A percentile compares a stretch with the other conserved stretches of the same genome.
Evolutionary conservation across 1,140 invertebrate species (phyloP).

Genomic region (Sarcophaga peregrina): DNA sequence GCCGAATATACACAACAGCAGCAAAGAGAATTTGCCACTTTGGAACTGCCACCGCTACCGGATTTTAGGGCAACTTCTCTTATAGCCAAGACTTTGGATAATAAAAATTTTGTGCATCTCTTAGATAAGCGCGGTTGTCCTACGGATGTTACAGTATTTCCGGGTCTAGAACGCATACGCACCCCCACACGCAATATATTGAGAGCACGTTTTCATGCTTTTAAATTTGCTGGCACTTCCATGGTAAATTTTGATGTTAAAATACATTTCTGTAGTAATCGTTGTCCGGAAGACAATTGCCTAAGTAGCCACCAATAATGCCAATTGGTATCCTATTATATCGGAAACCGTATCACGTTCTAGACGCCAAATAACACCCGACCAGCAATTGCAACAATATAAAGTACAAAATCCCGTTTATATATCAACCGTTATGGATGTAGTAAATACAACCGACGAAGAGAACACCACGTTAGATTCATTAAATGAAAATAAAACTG

Average conservation of each 20-base stretch:
- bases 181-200: constrained; percentile 60
- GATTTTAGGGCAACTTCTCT: constrained; percentile 61
- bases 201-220: constrained; percentile 67
- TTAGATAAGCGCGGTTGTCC: constrained; percentile 74
- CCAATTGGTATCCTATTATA: constrained; percentile 17
- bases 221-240: constrained; percentile 68
- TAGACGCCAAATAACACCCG: neutral
- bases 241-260: constrained; percentile 68
- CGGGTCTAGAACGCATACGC: constrained; percentile 59
- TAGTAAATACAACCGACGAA: constrained; percentile 26
- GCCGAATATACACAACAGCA: constrained; percentile 56
- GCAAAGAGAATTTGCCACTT: constrained; percentile 48
- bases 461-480: neutral
- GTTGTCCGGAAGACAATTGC: constrained; percentile 63
- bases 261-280: constrained; percentile 67
- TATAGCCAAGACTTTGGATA: constrained; percentile 67
- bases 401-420: constrained; percentile 59
- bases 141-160: constrained; percentile 69
- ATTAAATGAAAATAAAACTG: constrained; percentile 21
- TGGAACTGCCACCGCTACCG: constrained; percentile 55
- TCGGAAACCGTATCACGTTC: neutral
- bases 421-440: constrained; percentile 59
- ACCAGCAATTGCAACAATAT: constrained; percentile 46
- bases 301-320: constrained; percentile 29
- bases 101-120: constrained; percentile 68